These are phyloP conservation scores for Galeopsomyia nigrocyanea DNA, from an alignment of 2,888 invertebrate species.

Conservation along the genomic window DNA sequence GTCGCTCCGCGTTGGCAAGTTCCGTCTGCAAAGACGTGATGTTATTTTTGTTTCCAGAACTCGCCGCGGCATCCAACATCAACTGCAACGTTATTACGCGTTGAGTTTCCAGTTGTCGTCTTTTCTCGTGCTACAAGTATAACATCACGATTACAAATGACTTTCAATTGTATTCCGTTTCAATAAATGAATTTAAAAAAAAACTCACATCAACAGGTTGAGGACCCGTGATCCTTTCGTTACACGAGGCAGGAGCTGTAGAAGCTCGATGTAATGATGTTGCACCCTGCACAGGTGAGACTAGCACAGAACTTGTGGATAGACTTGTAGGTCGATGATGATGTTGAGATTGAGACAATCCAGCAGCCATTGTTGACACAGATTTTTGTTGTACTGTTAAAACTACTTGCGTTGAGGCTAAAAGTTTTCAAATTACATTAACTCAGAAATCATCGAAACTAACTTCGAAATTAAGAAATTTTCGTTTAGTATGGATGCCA, in stretches of 20 bases:
- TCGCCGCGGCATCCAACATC: slow-evolving; percentile 81
- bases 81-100: slow-evolving; percentile 87
- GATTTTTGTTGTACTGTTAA: slow-evolving; percentile 78
- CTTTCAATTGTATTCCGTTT: slow-evolving; percentile 33
- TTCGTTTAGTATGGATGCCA: too few species aligned
- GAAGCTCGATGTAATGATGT: slow-evolving; percentile 66
- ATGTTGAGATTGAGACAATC: slow-evolving; percentile 61
- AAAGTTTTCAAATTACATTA: slow-evolving; percentile 33
- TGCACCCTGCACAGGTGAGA: slow-evolving; percentile 62
- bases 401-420: slow-evolving; percentile 79
- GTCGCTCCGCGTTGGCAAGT: slow-evolving; percentile 73
- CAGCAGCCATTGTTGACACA: slow-evolving; percentile 55
- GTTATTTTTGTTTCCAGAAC: slow-evolving; percentile 65
- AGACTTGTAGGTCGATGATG: slow-evolving; percentile 67
- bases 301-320: slow-evolving; percentile 59
- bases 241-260: slow-evolving; percentile 69
- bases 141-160: slow-evolving; percentile 10
- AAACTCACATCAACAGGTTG: slow-evolving; percentile 89
- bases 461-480: too few species aligned
- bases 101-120: slow-evolving; percentile 85
- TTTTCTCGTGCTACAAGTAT: slow-evolving; percentile 81
- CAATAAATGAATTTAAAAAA: slow-evolving; percentile 26
- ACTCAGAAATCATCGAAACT: too few species aligned
- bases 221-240: slow-evolving; percentile 84
- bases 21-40: slow-evolving; percentile 68